phyloP scores from a whole-genome alignment of 2,797 vertebrate genomes.

The Ataeniobius toweri region DNA sequence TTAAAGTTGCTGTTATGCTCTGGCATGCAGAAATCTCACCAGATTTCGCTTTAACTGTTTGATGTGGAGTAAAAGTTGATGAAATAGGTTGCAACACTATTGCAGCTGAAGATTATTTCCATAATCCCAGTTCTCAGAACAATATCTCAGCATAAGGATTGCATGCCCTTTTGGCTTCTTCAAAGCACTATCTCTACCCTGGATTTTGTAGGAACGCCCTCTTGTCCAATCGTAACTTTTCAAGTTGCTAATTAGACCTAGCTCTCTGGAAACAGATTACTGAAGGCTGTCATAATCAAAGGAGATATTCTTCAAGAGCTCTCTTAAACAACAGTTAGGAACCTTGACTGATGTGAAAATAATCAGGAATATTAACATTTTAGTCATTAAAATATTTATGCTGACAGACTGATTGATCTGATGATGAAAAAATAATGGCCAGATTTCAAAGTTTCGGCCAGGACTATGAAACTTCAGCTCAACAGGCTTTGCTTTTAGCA shows the following conservation, averaged over 20 bases:
- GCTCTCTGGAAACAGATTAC: conserved; percentile 40
- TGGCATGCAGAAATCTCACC: conserved; percentile 15
- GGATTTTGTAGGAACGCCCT: conserved; percentile 16
- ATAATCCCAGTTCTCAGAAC: conserved; percentile 29
- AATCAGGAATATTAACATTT: conserved; percentile 8
- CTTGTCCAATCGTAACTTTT: not conserved
- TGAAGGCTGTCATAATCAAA: conserved; percentile 16
- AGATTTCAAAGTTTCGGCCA: not conserved
- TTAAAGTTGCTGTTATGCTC: conserved; percentile 2
- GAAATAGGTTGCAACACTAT: conserved; percentile 42
- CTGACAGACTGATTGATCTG: not conserved
- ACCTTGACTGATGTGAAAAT: not conserved
- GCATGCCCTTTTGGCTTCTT: conserved; percentile 24
- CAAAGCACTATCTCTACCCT: conserved; percentile 26
- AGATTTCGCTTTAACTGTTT: conserved; percentile 24
- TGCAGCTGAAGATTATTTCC: conserved; percentile 28
- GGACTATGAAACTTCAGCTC: not conserved
- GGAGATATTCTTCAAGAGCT: conserved; percentile 18
- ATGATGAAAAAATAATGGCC: not conserved
- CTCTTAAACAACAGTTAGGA: not conserved
- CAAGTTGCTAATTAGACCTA: conserved; percentile 29
- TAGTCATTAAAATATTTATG: not conserved
- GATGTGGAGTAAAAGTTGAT: conserved; percentile 44
- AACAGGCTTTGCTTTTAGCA: not conserved
- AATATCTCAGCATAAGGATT: conserved; percentile 6